Base-by-base conservation (phyloP, 2,113 vertebrate species). In the Sceloporus tristichus region DNA sequence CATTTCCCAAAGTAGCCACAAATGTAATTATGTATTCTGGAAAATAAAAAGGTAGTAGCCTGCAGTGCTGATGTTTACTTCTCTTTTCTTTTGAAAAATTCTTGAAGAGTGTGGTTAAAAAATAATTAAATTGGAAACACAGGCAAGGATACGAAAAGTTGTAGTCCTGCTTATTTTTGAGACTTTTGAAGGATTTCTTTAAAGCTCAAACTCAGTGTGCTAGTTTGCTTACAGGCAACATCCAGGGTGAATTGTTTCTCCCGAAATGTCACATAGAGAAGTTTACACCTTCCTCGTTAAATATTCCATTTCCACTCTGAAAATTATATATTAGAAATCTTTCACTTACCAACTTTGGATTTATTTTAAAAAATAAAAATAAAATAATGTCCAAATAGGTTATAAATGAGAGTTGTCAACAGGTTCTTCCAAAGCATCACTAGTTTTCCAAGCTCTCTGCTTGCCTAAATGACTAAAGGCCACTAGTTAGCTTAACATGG, bases 181-280 rank as follows among this genome's bases (percentile, higher is more conserved):
- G 66, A 87, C 66, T 79, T 75, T 87, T 56, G 80, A 87, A 80
- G n/a, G 48, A 87, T 87, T 80, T 87, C 77, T 80, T 79, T 40
- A 40, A 79, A 71, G 48, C 85, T 87, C 71, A 87, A 87, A 65
- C 85, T 38, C 48, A 71, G 75, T 79, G 27, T 70, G 85, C 29
- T 79, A 71, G 48, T 71, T 85, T 86, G 48, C 76, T 54, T 87
- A 71, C 9, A 80, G 66, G 48, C 85, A 87, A 71, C n/a, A 38
- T 86, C 48, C 42, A 27, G 65, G 29, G 59, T 79, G 42, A 68
- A 86, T 68, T 53, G 62, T 86, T 86, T 86, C 62, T 66, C 16
- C 7, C 40, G 68, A 79, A 85, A 87, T 73, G 66, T 59, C 78
- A 77, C 56, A 70, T n/a, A 56, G 42, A 79, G 65, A 38, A 56